Percentiles rank a stretch among this genome's conserved stretches.
Conservation (phyloP, 2,797 vertebrate species). For the Hirundo rustica region DNA sequence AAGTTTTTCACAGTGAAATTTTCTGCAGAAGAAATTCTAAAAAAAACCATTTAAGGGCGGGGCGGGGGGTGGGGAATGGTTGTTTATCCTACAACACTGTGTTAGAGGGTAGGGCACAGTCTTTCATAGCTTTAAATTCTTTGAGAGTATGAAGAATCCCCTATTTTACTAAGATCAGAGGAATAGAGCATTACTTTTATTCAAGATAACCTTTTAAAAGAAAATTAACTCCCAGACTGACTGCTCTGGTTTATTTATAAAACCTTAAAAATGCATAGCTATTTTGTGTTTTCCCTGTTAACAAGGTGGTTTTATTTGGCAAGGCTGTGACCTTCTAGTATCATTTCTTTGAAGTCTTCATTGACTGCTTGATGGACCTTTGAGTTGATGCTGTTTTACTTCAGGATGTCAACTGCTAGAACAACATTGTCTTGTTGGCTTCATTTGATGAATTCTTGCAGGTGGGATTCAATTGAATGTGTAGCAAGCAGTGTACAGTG, state of each 20-base stretch:
- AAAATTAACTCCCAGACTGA: background rate
- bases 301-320: background rate
- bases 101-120: background rate
- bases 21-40: background rate
- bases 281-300: background rate
- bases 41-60: background rate
- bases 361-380: background rate
- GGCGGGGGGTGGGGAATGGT: fast-evolving
- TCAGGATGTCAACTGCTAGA: background rate
- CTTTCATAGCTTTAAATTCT: background rate
- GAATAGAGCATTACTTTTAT: background rate
- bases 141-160: background rate
- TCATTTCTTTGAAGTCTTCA: background rate
- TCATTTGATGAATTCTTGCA: slow-evolving; percentile 19
- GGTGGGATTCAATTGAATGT: background rate
- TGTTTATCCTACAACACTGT: background rate
- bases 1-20: background rate
- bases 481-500: background rate
- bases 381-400: background rate
- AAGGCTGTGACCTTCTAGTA: background rate
- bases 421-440: background rate
- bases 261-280: background rate
- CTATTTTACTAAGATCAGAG: background rate
- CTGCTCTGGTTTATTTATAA: background rate
- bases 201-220: background rate